Evolutionary conservation across 1,140 invertebrate genomes (phyloP).

Genomic region (Drosophila hydei): DNA sequence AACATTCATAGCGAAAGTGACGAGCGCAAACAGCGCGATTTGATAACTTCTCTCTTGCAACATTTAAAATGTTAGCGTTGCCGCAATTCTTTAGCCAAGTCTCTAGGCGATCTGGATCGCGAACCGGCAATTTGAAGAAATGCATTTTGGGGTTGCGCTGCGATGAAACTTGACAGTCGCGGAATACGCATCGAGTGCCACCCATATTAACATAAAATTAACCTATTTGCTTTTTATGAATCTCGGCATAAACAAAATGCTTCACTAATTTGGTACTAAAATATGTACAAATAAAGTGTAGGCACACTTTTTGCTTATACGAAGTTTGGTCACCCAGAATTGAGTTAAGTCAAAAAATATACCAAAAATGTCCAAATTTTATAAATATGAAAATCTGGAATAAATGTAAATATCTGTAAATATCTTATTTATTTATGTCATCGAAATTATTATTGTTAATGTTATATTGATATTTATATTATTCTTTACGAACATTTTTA

Average conservation of each 20-base stretch:
- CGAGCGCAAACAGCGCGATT: conserved; percentile 84
- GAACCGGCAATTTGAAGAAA: conserved; percentile 85
- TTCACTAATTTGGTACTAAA: not conserved
- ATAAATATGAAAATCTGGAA: not conserved
- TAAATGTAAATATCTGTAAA: not conserved
- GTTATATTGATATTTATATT: too few species aligned
- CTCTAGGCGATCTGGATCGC: conserved; percentile 76
- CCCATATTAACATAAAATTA: conserved; percentile 75
- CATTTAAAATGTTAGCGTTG: conserved; percentile 74
- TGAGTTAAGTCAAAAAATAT: conserved; percentile 1
- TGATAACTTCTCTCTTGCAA: conserved; percentile 74
- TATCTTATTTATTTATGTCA: too few species aligned
- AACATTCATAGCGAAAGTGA: conserved; percentile 84
- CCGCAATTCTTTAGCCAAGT: conserved; percentile 83
- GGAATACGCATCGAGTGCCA: conserved; percentile 85
- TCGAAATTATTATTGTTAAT: not conserved
- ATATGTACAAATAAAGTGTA: not conserved
- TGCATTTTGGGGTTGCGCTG: conserved; percentile 83
- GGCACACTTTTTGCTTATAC: not conserved
- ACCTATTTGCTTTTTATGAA: not conserved
- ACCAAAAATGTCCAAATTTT: not conserved
- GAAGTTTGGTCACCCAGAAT: conserved; percentile 24
- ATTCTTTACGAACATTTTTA: too few species aligned
- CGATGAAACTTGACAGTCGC: conserved; percentile 80
- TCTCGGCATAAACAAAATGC: conserved; percentile 7